A percentile compares a stretch with the other conserved stretches of the same genome.
These are phyloP conservation scores for Amblyjoppa fuscipennis DNA, from an alignment of 2,888 invertebrate genomes.

Conservation along the genomic window DNA sequence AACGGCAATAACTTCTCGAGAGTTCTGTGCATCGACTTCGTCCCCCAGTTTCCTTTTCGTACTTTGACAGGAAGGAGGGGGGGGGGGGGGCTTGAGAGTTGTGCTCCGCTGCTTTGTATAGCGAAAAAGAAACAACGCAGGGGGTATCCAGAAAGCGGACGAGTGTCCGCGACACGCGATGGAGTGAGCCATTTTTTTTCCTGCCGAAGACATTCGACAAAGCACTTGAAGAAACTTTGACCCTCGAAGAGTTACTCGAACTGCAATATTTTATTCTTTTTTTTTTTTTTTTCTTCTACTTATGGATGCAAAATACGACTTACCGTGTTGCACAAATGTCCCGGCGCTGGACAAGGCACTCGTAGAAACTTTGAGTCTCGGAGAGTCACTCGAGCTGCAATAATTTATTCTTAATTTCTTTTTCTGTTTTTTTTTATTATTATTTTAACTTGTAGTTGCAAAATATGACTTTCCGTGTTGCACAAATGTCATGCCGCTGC, in stretches of 20 bases:
- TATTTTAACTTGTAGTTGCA: neutral
- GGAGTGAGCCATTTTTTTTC: neutral
- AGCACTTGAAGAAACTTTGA: no score
- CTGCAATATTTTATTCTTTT: neutral
- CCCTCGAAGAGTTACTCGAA: no score
- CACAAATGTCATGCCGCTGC: no score
- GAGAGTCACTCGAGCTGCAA: no score
- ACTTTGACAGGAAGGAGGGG: neutral
- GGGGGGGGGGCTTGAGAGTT: neutral
- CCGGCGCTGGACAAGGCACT: no score
- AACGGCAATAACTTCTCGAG: constrained; percentile 44
- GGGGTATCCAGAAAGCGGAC: neutral
- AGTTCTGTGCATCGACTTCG: constrained; percentile 8
- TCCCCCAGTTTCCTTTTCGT: constrained; percentile 15
- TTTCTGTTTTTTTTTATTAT: neutral
- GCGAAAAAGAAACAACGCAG: constrained; percentile 22
- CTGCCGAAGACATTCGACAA: neutral
- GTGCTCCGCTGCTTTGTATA: constrained; percentile 2
- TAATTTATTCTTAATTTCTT: neutral
- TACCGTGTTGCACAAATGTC: no score
- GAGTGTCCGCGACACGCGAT: constrained; percentile 37
- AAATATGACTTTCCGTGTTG: no score
- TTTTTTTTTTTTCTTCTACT: no score
- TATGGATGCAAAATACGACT: no score
- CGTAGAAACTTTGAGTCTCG: no score